These are phyloP conservation scores for Eptesicus fuscus DNA, from an alignment of 2,113 vertebrate genomes.

Conservation along the genomic window DNA sequence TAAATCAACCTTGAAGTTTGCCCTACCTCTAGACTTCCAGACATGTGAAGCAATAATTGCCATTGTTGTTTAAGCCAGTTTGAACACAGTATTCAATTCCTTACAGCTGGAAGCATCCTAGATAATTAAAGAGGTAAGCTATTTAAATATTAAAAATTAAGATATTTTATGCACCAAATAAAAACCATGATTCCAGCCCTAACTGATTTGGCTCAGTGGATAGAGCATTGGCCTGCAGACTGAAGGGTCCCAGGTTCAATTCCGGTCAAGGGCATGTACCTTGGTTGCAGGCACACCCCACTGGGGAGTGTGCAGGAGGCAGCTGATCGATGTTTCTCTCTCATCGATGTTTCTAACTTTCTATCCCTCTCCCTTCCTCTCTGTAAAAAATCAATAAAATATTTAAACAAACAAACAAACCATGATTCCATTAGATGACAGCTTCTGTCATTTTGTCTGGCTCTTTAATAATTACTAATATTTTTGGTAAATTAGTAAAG, in stretches of 20 bases:
- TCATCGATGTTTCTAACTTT: no score
- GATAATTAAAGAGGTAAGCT: neutral
- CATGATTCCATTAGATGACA: neutral
- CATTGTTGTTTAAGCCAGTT: neutral
- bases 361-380: no score
- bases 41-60: neutral
- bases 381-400: no score
- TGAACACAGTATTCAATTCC: conserved; percentile 1
- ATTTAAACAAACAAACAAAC: neutral
- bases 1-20: conserved; percentile 9
- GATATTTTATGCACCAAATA: neutral
- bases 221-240: no score
- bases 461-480: neutral
- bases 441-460: neutral
- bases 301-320: no score
- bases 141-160: neutral
- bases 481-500: neutral
- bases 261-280: no score
- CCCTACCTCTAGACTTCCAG: neutral
- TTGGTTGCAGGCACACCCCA: no score
- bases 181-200: neutral
- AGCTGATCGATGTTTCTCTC: no score
- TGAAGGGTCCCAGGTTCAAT: no score
- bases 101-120: neutral
- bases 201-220: no score